phyloP scores from a whole-genome alignment of 2,113 vertebrate species.

The Mesembrinibis cayennensis region DNA sequence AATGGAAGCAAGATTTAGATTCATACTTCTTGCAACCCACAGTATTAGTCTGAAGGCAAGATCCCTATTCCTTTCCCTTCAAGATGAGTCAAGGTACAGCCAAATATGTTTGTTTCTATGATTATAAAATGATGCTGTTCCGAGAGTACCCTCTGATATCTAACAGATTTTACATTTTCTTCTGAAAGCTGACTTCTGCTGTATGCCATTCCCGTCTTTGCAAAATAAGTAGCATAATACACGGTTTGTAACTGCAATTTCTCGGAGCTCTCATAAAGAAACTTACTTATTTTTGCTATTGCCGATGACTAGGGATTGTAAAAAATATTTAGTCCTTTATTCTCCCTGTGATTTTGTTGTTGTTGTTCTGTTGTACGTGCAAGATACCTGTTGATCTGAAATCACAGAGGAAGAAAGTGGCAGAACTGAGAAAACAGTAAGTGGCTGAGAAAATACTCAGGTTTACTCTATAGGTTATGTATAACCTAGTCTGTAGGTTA shows the following conservation, averaged over 20 bases:
- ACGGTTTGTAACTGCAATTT: background rate
- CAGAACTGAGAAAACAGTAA: background rate
- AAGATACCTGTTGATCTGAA: background rate
- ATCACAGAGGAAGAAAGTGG: background rate
- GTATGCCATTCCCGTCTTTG: background rate
- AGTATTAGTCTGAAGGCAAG: background rate
- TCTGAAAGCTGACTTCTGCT: background rate
- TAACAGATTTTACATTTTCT: background rate
- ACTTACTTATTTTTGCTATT: background rate
- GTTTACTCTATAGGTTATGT: background rate
- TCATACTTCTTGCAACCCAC: background rate
- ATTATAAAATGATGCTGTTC: background rate
- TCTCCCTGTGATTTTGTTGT: background rate
- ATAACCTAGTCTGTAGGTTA: background rate
- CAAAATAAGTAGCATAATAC: background rate
- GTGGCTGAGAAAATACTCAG: background rate
- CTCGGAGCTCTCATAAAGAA: background rate
- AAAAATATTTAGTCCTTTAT: background rate
- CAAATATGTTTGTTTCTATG: background rate
- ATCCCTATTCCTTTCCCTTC: background rate
- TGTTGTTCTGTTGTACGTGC: background rate
- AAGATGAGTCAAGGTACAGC: background rate
- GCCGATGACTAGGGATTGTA: background rate
- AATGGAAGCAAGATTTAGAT: background rate
- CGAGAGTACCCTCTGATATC: background rate